phyloP scores from a whole-genome alignment of 1,140 invertebrate genomes.

The Drosophila novamexicana region DNA sequence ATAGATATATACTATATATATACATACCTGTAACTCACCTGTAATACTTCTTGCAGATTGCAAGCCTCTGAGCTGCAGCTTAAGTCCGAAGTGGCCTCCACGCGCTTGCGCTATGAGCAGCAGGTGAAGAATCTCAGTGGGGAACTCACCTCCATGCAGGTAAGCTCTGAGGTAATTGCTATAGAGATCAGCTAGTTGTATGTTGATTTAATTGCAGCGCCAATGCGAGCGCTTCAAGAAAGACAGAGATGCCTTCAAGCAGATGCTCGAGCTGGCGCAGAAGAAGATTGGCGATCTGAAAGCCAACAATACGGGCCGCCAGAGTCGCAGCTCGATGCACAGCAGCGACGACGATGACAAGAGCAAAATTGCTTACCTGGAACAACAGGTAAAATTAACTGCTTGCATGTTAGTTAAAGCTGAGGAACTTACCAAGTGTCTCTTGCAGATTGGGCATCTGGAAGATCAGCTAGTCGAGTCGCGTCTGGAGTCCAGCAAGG shows the following conservation, averaged over 20 bases:
- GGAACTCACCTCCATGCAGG: conserved; percentile 93
- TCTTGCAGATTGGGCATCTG: conserved; percentile 88
- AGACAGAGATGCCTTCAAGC: conserved; percentile 95
- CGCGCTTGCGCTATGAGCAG: conserved; percentile 95
- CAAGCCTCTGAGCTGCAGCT: conserved; percentile 91
- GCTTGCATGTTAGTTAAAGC: too few relatives aligned
- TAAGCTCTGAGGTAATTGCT: conserved; percentile 69
- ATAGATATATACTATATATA: too few relatives aligned
- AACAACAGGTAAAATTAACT: conserved; percentile 87
- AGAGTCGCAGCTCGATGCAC: conserved; percentile 80
- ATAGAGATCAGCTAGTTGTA: not conserved
- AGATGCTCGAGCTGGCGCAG: conserved; percentile 94
- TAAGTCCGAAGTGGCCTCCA: conserved; percentile 93
- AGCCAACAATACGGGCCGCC: conserved; percentile 84
- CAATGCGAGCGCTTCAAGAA: conserved; percentile 89
- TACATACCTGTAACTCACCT: not conserved
- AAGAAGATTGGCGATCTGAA: conserved; percentile 92
- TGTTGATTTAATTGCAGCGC: conserved; percentile 44
- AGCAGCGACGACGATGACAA: conserved; percentile 86
- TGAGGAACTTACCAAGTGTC: not conserved
- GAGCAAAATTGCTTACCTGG: conserved; percentile 88
- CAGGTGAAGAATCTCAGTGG: conserved; percentile 93
- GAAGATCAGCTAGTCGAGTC: conserved; percentile 95
- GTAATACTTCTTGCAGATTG: conserved; percentile 85
- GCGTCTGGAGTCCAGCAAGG: conserved; percentile 91